Evolutionary conservation across 1,140 invertebrate species (phyloP).

Genomic region (Zaprionus davidi): DNA sequence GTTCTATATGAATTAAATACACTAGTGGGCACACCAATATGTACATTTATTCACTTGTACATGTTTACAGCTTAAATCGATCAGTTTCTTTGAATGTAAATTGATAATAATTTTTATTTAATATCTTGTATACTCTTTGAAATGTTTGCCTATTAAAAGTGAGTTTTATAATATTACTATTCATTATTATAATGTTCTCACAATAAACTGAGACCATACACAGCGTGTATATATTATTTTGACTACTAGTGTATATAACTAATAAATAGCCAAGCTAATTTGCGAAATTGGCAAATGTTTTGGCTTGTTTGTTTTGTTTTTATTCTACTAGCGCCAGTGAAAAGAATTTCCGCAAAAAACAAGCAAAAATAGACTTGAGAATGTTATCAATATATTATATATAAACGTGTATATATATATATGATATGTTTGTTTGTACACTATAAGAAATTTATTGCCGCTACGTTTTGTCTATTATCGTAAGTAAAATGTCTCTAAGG

Average conservation of each 20-base stretch:
- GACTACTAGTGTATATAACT: neutral
- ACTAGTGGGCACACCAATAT: neutral
- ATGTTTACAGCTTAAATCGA: too few relatives aligned
- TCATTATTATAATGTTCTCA: too few relatives aligned
- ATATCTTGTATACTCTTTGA: too few relatives aligned
- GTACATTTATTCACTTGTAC: neutral
- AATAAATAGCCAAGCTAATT: conserved; percentile 19
- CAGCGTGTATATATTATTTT: too few relatives aligned
- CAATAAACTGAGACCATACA: too few relatives aligned
- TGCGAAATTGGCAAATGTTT: conserved; percentile 35
- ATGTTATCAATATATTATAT: conserved; percentile 34
- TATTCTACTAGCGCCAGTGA: conserved; percentile 55
- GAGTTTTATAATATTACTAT: too few relatives aligned
- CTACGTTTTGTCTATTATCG: conserved; percentile 36
- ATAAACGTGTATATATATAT: neutral
- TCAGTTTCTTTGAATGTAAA: too few relatives aligned
- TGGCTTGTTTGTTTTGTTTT: conserved; percentile 4
- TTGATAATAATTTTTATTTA: too few relatives aligned
- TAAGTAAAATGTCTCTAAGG: conserved; percentile 15
- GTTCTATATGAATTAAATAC: neutral
- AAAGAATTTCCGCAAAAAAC: conserved; percentile 51
- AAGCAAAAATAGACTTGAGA: conserved; percentile 26
- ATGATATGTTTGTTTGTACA: neutral
- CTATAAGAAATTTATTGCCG: conserved; percentile 15
- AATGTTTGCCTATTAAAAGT: too few relatives aligned